Percentiles rank a stretch among this genome's conserved stretches.
These are phyloP conservation scores for Chrysaora quinquecirrha DNA, from an alignment of 30 jellyfish, hydroid and myxozoan species.

Conservation along the genomic window DNA sequence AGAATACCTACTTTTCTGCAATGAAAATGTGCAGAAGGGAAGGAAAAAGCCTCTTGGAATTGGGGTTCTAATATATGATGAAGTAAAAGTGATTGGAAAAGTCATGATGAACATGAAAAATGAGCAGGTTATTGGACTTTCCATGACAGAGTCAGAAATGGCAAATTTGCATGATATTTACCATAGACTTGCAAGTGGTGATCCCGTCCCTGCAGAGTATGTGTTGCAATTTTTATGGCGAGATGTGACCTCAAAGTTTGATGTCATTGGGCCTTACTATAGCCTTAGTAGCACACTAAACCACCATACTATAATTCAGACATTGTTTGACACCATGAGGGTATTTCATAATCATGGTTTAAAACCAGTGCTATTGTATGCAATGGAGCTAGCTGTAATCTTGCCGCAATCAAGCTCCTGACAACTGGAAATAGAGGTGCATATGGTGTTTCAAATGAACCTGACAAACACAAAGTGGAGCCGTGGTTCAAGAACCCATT, in stretches of 20 bases:
- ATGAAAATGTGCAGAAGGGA: slow-evolving; percentile 19
- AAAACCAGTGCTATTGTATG: slow-evolving; percentile 11
- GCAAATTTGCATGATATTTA: slow-evolving; percentile 2
- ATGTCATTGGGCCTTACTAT: slow-evolving; percentile 30
- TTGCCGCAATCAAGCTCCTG: slow-evolving; percentile 43
- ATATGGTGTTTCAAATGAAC: slow-evolving; percentile 14
- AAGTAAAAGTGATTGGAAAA: slow-evolving; percentile 12
- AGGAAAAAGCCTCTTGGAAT: slow-evolving; percentile 27
- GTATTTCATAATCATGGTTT: background rate
- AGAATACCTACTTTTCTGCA: background rate
- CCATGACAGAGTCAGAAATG: slow-evolving; percentile 23
- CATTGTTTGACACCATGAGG: slow-evolving; percentile 14
- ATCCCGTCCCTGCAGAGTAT: slow-evolving; percentile 35
- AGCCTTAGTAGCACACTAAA: slow-evolving; percentile 17
- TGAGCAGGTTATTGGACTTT: slow-evolving; percentile 20
- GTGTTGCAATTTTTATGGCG: slow-evolving; percentile 37
- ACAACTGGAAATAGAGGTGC: slow-evolving; percentile 16
- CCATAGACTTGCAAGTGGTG: background rate
- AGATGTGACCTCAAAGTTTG: slow-evolving; percentile 41
- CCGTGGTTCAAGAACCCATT: slow-evolving; percentile 36
- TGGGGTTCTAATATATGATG: slow-evolving; percentile 17
- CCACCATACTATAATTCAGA: slow-evolving; percentile 12
- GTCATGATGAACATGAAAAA: slow-evolving; percentile 24
- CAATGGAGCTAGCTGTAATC: background rate
- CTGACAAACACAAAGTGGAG: slow-evolving; percentile 22